Conservation (phyloP, 2,888 invertebrate species). For the Caenorhabditis panamensis region DNA sequence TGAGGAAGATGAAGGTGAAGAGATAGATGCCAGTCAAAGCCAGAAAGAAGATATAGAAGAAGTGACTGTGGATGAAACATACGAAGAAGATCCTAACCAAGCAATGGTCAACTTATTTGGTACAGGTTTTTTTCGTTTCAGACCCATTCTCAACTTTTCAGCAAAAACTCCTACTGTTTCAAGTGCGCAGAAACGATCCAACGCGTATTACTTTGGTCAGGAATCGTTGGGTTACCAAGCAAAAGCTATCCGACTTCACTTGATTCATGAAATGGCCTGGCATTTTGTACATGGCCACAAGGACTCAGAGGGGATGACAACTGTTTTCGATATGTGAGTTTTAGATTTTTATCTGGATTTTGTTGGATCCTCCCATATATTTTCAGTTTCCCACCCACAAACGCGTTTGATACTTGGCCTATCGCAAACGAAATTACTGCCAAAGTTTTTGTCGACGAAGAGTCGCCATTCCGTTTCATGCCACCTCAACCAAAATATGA, state of each 20-base stretch:
- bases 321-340: conserved; percentile 40
- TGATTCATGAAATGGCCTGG: conserved; percentile 71
- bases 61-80: neutral
- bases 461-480: conserved; percentile 69
- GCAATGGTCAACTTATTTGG: conserved; percentile 20
- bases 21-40: neutral
- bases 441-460: conserved; percentile 54
- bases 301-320: conserved; percentile 6
- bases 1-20: neutral
- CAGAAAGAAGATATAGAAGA: neutral
- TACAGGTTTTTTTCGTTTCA: neutral
- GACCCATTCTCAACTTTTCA: neutral
- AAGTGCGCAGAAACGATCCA: conserved; percentile 11
- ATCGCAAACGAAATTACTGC: conserved; percentile 11
- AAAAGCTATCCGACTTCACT: conserved; percentile 65
- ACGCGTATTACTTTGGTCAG: conserved; percentile 33
- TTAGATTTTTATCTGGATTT: no score
- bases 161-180: conserved; percentile 27
- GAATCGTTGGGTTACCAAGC: conserved; percentile 65
- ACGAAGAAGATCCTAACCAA: conserved; percentile 22
- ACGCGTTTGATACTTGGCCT: conserved; percentile 30
- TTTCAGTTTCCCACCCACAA: conserved; percentile 61
- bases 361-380: no score
- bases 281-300: conserved; percentile 67
- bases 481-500: conserved; percentile 68